A percentile compares a stretch with the other conserved stretches of the same genome.
These are phyloP conservation scores for Fringilla coelebs DNA, from an alignment of 2,797 vertebrate genomes.

Conservation along the genomic window DNA sequence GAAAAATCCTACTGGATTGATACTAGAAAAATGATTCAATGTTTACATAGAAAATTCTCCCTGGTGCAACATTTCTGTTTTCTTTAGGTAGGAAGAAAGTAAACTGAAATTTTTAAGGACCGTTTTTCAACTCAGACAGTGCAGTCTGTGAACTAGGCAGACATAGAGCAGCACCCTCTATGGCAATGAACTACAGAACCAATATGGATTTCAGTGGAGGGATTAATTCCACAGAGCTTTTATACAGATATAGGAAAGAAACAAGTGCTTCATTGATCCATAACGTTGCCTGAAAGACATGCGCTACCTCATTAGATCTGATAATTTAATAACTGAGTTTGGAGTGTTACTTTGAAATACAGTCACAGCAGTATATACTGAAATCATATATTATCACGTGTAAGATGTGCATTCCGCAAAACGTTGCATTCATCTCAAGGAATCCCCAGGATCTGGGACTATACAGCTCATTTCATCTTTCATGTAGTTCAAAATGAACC, in stretches of 20 bases:
- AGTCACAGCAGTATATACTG: not conserved
- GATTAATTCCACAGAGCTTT: not conserved
- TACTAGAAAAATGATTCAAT: not conserved
- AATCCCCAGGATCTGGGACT: not conserved
- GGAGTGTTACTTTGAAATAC: not conserved
- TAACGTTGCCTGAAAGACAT: not conserved
- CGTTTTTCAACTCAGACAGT: not conserved
- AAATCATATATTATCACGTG: not conserved
- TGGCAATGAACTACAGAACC: not conserved
- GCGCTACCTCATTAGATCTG: not conserved
- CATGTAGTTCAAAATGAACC: not conserved
- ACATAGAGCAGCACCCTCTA: not conserved
- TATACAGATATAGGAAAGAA: not conserved
- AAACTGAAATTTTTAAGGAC: not conserved
- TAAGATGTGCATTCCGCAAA: rapidly evolving
- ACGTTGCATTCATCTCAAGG: not conserved
- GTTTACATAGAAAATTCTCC: not conserved
- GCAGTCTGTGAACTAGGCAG: not conserved
- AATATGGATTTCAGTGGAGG: not conserved
- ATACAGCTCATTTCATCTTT: not conserved
- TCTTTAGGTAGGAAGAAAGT: not conserved
- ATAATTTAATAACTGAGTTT: not conserved
- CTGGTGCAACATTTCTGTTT: not conserved
- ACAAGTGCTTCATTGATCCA: not conserved
- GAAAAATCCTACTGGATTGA: not conserved